Percentiles rank a stretch among this genome's conserved stretches.
Evolutionary conservation across 2,888 invertebrate species (phyloP).

Genomic region (Escarpia spicata): DNA sequence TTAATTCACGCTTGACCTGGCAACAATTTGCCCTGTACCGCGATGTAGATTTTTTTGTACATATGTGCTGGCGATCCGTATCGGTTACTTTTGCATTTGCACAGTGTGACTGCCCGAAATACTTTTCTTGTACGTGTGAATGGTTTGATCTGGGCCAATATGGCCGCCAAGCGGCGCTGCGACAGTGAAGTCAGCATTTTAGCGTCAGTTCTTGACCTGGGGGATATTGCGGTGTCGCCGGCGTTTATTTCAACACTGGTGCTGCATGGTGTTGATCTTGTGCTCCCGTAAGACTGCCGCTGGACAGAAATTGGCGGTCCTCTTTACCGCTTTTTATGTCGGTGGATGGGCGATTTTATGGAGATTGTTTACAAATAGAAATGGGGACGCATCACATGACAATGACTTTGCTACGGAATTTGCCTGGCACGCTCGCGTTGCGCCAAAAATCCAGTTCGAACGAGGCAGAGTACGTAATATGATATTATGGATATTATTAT

Average conservation of each 20-base stretch:
- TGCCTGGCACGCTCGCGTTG: constrained; percentile 1
- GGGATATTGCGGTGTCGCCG: neutral
- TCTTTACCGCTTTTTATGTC: neutral
- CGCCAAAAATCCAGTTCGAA: neutral
- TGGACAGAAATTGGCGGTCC: neutral
- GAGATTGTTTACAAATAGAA: constrained; percentile 13
- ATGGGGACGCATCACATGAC: constrained; percentile 7
- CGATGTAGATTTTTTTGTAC: neutral
- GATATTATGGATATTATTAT: neutral
- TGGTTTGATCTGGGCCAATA: constrained; percentile 13
- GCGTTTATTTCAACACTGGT: neutral
- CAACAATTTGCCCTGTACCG: neutral
- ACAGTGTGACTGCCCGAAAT: neutral
- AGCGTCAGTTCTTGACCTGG: neutral
- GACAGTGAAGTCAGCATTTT: constrained; percentile 2
- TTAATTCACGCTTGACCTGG: neutral
- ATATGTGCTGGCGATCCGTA: neutral
- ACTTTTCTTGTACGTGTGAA: neutral
- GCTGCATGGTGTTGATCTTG: neutral
- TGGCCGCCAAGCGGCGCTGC: constrained; percentile 13
- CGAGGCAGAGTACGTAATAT: neutral
- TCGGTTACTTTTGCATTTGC: neutral
- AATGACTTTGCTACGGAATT: constrained; percentile 10
- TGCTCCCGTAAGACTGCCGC: neutral
- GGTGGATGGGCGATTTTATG: constrained; percentile 4